These are phyloP conservation scores for Lasioglossum pauxillum DNA, from an alignment of 2,888 invertebrate species.

Conservation along the genomic window DNA sequence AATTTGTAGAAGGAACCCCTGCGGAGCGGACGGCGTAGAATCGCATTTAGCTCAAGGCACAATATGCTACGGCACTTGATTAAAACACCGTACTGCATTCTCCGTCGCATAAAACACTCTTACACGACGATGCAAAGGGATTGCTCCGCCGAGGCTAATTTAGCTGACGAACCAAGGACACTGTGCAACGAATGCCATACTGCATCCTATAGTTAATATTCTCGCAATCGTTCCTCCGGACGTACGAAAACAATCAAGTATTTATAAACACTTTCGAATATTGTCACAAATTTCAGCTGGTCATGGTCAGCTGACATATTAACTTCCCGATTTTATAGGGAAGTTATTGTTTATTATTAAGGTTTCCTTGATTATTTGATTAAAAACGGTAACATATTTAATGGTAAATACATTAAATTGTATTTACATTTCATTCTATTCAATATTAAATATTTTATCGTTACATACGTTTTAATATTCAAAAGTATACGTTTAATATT, in stretches of 20 bases:
- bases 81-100: conserved; percentile 78
- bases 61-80: conserved; percentile 82
- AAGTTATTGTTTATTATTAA: neutral
- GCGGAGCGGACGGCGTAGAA: conserved; percentile 71
- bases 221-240: neutral
- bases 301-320: no score
- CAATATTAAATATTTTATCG: neutral
- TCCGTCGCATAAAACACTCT: conserved; percentile 70
- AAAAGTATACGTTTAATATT: neutral
- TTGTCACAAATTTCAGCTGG: no score
- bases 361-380: neutral
- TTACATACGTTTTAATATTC: neutral
- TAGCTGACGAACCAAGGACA: conserved; percentile 42
- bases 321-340: no score
- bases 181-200: neutral
- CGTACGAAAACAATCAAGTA: neutral
- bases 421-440: neutral
- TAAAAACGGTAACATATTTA: no score
- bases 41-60: conserved; percentile 77
- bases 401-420: no score
- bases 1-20: conserved; percentile 82
- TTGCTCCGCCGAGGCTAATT: conserved; percentile 63
- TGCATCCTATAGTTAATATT: neutral
- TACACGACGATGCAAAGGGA: conserved; percentile 68
- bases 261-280: neutral